These are phyloP conservation scores for Ancistrus triradiatus DNA, from an alignment of 2,113 vertebrate genomes.

Conservation along the genomic window DNA sequence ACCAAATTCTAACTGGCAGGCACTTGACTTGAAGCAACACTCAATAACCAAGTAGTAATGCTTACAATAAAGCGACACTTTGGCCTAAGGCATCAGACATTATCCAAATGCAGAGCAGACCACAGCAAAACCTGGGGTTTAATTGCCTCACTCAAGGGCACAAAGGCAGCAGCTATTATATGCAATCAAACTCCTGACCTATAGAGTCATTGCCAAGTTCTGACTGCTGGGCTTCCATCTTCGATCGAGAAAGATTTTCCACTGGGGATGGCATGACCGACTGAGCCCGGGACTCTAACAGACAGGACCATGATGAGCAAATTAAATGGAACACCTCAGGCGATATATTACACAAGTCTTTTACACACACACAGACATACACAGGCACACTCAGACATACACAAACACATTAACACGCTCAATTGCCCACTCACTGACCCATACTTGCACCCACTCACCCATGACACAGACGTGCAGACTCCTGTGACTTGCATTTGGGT, in stretches of 20 bases:
- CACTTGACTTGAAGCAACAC: background rate
- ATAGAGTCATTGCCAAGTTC: constrained; percentile 6
- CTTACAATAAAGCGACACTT: background rate
- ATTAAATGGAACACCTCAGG: constrained; percentile 49
- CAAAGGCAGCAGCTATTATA: constrained; percentile 30
- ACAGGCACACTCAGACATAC: constrained; percentile 12
- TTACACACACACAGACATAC: constrained; percentile 16
- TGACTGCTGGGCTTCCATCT: background rate
- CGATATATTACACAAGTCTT: constrained; percentile 47
- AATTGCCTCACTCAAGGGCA: constrained; percentile 6
- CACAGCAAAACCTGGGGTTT: background rate
- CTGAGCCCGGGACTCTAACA: constrained; percentile 45
- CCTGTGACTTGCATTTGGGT: background rate
- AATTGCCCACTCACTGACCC: constrained; percentile 36
- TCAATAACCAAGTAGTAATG: background rate
- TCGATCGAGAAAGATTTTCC: constrained; percentile 1
- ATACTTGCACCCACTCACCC: constrained; percentile 37
- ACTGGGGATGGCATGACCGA: constrained; percentile 34
- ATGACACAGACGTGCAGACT: constrained; percentile 44
- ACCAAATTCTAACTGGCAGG: no score
- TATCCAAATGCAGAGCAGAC: background rate
- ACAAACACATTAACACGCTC: constrained; percentile 20
- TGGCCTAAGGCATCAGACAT: background rate
- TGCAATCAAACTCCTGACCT: constrained; percentile 23
- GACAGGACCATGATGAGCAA: constrained; percentile 55